These are phyloP conservation scores for Tenodera sinensis DNA, from an alignment of 2,888 invertebrate genomes.

Conservation along the genomic window DNA sequence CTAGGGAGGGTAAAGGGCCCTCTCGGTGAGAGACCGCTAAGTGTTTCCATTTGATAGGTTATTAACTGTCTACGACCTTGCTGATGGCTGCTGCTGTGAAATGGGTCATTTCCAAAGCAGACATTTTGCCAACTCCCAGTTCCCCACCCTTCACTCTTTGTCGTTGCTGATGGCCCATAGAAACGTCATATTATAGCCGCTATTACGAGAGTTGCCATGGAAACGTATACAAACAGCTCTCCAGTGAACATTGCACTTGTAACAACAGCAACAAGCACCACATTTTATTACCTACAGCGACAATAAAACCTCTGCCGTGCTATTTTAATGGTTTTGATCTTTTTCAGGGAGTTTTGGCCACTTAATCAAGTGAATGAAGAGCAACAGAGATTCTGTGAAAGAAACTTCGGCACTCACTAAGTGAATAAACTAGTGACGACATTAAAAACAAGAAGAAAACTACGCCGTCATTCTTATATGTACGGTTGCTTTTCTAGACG, in stretches of 20 bases:
- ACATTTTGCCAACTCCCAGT: neutral
- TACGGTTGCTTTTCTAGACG: neutral
- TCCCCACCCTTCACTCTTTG: neutral
- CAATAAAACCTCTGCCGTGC: neutral
- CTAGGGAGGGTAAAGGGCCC: neutral
- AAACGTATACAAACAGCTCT: neutral
- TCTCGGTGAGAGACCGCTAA: neutral
- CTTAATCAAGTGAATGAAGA: neutral
- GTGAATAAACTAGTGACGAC: neutral
- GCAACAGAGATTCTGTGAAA: neutral
- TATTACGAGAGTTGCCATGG: neutral
- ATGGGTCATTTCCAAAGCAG: neutral
- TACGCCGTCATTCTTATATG: neutral
- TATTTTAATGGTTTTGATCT: neutral
- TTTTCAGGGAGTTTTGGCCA: neutral
- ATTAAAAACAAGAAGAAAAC: neutral
- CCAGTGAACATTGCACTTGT: neutral
- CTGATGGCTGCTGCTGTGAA: neutral
- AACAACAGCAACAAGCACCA: neutral
- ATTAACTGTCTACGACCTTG: neutral
- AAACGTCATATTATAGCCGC: neutral
- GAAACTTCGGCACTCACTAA: neutral
- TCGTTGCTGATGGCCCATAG: neutral
- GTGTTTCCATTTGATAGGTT: neutral
- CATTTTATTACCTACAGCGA: neutral